Base-by-base conservation (phyloP, 30 jellyfish, hydroid and myxozoan genomes). In the Clytia hemisphaerica region DNA sequence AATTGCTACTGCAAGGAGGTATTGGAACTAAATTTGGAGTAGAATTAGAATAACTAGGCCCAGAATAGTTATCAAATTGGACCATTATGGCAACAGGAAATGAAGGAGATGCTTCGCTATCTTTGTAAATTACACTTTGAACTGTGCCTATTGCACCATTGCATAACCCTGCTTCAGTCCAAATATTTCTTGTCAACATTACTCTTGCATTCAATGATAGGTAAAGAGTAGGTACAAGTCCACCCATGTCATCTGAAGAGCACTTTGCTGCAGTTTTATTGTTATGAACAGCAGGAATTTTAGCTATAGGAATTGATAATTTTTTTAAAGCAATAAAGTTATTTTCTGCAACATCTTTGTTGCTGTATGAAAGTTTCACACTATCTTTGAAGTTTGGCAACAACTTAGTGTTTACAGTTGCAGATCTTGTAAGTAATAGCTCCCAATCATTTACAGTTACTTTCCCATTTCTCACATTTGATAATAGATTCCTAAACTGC, bases 141-240 rank as follows among this genome's bases (percentile, higher is more conserved):
- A 75, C 63, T 40, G 71, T 49, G 16, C 80, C 88, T 27, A 51
- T 60, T 19, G 88, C 59, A 45, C 88, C 88, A 75, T 75, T 75
- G 24, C 88, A 75, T 27, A 75, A 63, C 36, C 88, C 88, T 15
- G 42, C 77, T 21, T 75, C 88, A 30, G 88, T 75, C 88, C 88
- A 58, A 24, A 75, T 70, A 75, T 75, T 75, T 53, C 46, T 38
- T 9, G 67, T 59, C 36, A 75, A 62, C 85, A 73, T 73, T 5
- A 60, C 88, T 48, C 69, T 75, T 42, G 88, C 88, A 22, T 73
- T 72, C 25, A 18, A 37, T 19, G 63, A 32, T 1, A 58, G 27
- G 27, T 4, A 63, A 31, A 37, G 29, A 30, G 49, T 37, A 46
- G 88, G 88, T 36, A 48, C 58, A 15, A 75, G 74, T 15, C 80